These are phyloP conservation scores for Ryuthela nishihirai DNA, from an alignment of 2,888 invertebrate species.

Conservation along the genomic window DNA sequence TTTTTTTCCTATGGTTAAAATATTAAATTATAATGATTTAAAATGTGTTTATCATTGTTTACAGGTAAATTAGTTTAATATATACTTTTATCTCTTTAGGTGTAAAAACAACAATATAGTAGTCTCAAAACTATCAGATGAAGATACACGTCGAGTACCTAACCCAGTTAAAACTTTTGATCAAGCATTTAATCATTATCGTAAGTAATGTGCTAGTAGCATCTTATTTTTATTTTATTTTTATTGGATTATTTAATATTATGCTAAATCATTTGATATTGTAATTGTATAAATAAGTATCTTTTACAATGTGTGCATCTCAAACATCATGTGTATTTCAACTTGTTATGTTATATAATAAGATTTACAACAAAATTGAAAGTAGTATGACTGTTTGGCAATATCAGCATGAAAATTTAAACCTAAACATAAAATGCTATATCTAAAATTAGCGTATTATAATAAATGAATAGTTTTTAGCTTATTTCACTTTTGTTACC, in stretches of 20 bases:
- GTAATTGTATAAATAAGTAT: no score
- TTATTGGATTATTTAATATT: background rate
- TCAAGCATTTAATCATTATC: constrained; percentile 75
- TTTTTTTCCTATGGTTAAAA: background rate
- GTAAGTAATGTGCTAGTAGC: no score
- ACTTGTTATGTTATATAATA: background rate
- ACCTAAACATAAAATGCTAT: no score
- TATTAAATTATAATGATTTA: background rate
- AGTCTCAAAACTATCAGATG: constrained; percentile 55
- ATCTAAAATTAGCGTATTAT: no score
- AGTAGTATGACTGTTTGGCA: background rate
- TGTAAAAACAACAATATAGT: constrained; percentile 58
- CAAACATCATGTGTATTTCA: background rate
- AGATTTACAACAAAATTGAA: background rate
- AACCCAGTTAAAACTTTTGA: constrained; percentile 77
- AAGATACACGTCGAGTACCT: constrained; percentile 56
- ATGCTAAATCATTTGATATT: background rate
- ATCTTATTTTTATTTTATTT: background rate
- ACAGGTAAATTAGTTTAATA: background rate
- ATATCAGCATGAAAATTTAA: no score
- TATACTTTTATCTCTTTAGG: constrained; percentile 43
- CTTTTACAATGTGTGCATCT: no score
- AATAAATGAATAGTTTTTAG: no score
- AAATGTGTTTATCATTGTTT: background rate
- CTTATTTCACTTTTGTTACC: constrained; percentile 40